phyloP scores from a whole-genome alignment of 2,113 vertebrate genomes.

The Gopherus evgoodei region DNA sequence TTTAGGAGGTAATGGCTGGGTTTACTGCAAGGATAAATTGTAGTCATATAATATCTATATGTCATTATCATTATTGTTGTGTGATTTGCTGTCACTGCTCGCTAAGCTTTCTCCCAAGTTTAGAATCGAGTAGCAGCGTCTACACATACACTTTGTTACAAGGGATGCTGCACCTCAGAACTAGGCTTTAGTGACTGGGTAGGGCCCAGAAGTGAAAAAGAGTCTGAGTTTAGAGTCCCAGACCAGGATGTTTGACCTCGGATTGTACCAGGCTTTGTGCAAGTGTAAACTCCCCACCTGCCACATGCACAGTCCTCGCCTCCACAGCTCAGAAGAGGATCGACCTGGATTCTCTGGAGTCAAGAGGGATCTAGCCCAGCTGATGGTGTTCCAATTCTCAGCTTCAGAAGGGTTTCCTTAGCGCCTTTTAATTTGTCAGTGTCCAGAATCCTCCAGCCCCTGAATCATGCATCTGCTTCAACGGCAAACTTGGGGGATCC shows the following conservation, averaged over 20 bases:
- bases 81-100: neutral
- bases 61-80: neutral
- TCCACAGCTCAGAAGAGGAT: neutral
- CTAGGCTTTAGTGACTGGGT: fast-evolving
- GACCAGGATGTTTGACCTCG: fast-evolving
- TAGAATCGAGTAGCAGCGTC: neutral
- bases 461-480: neutral
- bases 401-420: neutral
- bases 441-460: neutral
- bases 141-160: fast-evolving
- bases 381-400: neutral
- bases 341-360: neutral
- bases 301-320: fast-evolving
- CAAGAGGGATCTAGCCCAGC: neutral
- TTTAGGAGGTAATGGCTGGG: neutral
- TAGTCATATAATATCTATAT: neutral
- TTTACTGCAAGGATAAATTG: neutral
- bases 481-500: neutral
- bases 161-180: fast-evolving
- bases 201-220: fast-evolving
- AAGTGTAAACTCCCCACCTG: neutral
- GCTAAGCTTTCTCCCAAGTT: neutral
- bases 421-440: neutral
- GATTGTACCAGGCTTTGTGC: neutral
- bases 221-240: neutral